Conservation (phyloP, 2,113 vertebrate genomes). For the Blennius ocellaris region DNA sequence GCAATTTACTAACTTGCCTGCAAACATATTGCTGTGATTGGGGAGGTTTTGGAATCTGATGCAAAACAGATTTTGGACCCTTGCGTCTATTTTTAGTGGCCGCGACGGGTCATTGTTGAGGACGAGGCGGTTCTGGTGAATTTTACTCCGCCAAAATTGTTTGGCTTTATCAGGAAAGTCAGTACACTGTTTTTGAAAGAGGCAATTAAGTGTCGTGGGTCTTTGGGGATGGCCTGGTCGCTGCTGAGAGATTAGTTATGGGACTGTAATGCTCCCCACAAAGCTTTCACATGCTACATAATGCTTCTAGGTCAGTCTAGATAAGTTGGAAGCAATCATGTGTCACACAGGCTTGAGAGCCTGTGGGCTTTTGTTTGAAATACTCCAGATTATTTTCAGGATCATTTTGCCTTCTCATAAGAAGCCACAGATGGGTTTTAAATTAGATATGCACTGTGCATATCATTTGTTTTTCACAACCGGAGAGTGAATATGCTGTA, state of each 20-base stretch:
- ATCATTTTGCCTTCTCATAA: background rate
- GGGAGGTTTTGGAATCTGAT: constrained; percentile 4
- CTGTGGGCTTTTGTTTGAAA: constrained; percentile 15
- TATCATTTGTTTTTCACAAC: background rate
- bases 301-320: constrained; percentile 20
- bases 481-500: background rate
- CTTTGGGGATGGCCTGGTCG: constrained; percentile 38
- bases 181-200: constrained; percentile 46
- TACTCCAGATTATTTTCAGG: constrained; percentile 14
- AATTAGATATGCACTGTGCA: background rate
- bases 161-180: constrained; percentile 49
- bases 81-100: constrained; percentile 1
- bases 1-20: constrained; percentile 13
- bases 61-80: constrained; percentile 20
- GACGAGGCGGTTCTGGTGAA: constrained; percentile 13
- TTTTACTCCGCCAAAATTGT: constrained; percentile 40
- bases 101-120: constrained; percentile 43
- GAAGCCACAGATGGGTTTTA: background rate
- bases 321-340: constrained; percentile 10
- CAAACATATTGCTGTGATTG: constrained; percentile 13
- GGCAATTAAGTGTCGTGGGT: constrained; percentile 52
- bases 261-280: constrained; percentile 22
- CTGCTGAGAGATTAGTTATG: constrained; percentile 43
- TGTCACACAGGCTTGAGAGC: background rate
- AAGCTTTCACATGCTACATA: constrained; percentile 32